Conservation (phyloP, 2,113 vertebrate species). For the Microcebus ravelobensis region DNA sequence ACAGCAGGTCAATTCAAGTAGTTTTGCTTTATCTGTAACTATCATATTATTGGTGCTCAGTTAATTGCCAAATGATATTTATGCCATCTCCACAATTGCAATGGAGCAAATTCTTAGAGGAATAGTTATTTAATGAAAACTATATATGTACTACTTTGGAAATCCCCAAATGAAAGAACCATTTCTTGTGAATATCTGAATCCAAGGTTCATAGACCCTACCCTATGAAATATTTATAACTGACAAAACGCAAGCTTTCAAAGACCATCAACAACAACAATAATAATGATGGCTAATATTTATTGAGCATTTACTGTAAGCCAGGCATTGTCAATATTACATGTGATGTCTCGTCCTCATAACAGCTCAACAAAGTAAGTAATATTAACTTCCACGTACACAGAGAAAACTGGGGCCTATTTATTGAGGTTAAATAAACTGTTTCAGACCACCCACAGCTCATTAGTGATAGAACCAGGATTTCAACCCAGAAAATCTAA, state of each 20-base stretch:
- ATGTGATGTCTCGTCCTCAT: too few species aligned
- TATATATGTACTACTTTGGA: background rate
- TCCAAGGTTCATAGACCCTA: slow-evolving; percentile 15
- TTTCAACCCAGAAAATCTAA: background rate
- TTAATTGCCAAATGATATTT: background rate
- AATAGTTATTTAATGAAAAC: background rate
- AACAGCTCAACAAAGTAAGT: background rate
- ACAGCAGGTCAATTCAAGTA: background rate
- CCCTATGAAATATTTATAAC: slow-evolving; percentile 56
- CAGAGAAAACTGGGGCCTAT: background rate
- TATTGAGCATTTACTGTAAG: background rate
- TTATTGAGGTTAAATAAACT: background rate
- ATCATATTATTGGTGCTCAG: background rate
- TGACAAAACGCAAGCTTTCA: slow-evolving; percentile 71
- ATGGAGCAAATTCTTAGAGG: background rate
- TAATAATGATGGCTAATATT: background rate
- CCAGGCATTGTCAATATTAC: background rate
- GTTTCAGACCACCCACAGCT: background rate
- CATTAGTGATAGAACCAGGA: background rate
- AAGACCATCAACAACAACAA: background rate
- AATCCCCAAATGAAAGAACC: slow-evolving; percentile 49
- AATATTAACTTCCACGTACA: background rate
- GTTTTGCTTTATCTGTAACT: background rate
- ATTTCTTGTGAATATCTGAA: slow-evolving; percentile 23
- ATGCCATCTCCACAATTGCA: background rate